Evolutionary conservation across 2,888 invertebrate genomes (phyloP), one percentile per base, ranked within the genome.

Genomic region (Callinectes sapidus): DNA sequence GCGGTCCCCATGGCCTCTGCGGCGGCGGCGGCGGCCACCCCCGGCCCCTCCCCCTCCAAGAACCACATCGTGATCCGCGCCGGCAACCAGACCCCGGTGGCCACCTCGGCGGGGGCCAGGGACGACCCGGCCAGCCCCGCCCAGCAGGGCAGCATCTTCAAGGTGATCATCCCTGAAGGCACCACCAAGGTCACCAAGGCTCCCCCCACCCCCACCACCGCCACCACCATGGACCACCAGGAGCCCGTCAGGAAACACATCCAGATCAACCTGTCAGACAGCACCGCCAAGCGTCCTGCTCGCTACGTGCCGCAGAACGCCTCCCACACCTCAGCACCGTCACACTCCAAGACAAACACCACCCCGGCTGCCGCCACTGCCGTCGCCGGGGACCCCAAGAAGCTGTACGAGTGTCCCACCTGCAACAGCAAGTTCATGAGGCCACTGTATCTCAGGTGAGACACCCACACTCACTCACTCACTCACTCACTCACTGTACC

Each of bases 361-460:
- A n/a, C n/a, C n/a, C n/a, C n/a, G n/a, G n/a, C n/a, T n/a, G n/a
- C n/a, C n/a, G n/a, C n/a, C n/a, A n/a, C n/a, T n/a, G 32, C 39
- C 39, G 32, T 28, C 39, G 39, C 55, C 6, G 66, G 28, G 28
- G 92, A 93, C 32, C 90, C 48, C 54, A 91, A 87, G 87, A 93
- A 61, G 42, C 48, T 94, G 18, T 94, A 93, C 87, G 93, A 93
- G 28, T 94, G 94, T 55, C 91, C 92, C 28, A 94, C 92, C 48
- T 94, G 94, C 55, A 94, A 94, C 48, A 93, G 94, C 87, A 94
- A 94, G 88, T 94, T 94, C 77, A 92, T 94, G 93, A 88, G 89
- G 16, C 81, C 93, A 16, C 88, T 93, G 28, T 93, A 92, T 71
- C 90, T 94, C 85, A 93, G 93, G 94, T 94, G 71, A 35, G n/a